Evolutionary conservation across 2,888 invertebrate genomes (phyloP), one percentile per base, ranked within the genome.

Genomic region (Didymodactylos carnosus): DNA sequence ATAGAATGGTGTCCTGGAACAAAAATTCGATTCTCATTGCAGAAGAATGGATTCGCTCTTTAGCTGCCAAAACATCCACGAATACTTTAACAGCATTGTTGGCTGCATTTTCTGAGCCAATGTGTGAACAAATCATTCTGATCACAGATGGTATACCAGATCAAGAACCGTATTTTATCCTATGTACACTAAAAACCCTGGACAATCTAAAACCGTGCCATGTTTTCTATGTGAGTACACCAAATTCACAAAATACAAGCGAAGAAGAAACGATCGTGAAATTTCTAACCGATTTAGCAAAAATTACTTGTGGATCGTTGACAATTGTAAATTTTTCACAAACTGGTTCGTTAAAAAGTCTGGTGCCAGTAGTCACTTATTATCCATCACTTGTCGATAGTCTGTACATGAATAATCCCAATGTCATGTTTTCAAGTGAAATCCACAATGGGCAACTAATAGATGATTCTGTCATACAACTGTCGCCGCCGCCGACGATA

Each of bases 121-220:
- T 76, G 6, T 81, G 81, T 78, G 78, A 81, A 69, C 80, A 81
- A 14, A 80, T 83, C 13, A 82, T 80, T 75, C 77, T 83, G 7
- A 80, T 83, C 10, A 82, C 83, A 1, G 82, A 82, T 76, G 80
- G 81, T n/a, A 75, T 80, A 39, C 82, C 83, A 4, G 82, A 83
- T 73, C 80, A 82, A 73, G 78, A 80, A 72, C 78, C 81, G 8
- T 78, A 77, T 19, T 81, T 81, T 43, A 80, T 82, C 76, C 77
- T 83, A 14, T 81, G 82, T 75, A 76, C 79, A 41, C 79, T 81
- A 23, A 29, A 62, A n/a, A 29, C 29, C 19, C 29, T 35, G n/a
- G 19, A 62, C 19, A 29, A 62, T 35, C 35, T 35, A 62, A 62
- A 79, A 69, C 80, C 81, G 1, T 77, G 82, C n/a, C 83, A 83